phyloP scores from a whole-genome alignment of 2,113 vertebrate genomes.

The Chelonoidis abingdonii region DNA sequence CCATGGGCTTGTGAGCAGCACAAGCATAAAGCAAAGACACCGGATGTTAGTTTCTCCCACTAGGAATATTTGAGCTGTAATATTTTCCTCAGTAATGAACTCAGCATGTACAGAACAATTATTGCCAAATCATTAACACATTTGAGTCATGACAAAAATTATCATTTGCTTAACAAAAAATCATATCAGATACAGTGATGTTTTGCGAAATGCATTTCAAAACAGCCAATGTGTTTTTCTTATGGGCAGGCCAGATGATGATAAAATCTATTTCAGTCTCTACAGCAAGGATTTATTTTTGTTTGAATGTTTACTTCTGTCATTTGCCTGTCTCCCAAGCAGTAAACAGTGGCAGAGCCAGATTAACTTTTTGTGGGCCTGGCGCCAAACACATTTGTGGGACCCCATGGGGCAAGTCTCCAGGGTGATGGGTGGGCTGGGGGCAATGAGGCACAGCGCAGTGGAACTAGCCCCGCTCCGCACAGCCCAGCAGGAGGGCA shows the following conservation, averaged over 20 bases:
- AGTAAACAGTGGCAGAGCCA: background rate
- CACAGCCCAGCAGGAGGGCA: too few species aligned
- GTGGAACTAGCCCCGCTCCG: too few species aligned
- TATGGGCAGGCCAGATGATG: background rate
- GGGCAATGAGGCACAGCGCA: too few species aligned
- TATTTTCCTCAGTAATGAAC: conserved; percentile 53
- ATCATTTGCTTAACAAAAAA: conserved; percentile 1
- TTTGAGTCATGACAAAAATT: conserved; percentile 27
- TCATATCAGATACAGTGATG: background rate
- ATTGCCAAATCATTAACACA: conserved; percentile 37
- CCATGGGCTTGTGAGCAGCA: background rate
- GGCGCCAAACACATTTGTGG: too few species aligned
- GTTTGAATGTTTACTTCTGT: background rate
- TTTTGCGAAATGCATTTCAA: conserved; percentile 20
- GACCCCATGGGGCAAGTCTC: too few species aligned
- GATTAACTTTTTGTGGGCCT: too few species aligned
- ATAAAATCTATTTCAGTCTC: background rate
- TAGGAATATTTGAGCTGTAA: conserved; percentile 33
- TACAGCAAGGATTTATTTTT: background rate
- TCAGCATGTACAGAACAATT: conserved; percentile 38
- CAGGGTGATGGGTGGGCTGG: too few species aligned
- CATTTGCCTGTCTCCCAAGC: background rate
- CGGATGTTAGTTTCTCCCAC: background rate
- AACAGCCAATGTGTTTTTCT: conserved; percentile 1
- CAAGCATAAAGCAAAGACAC: background rate